A percentile compares a stretch with the other conserved stretches of the same genome.
Conservation (phyloP, 2,888 invertebrate species). For the Volucella inflata region DNA sequence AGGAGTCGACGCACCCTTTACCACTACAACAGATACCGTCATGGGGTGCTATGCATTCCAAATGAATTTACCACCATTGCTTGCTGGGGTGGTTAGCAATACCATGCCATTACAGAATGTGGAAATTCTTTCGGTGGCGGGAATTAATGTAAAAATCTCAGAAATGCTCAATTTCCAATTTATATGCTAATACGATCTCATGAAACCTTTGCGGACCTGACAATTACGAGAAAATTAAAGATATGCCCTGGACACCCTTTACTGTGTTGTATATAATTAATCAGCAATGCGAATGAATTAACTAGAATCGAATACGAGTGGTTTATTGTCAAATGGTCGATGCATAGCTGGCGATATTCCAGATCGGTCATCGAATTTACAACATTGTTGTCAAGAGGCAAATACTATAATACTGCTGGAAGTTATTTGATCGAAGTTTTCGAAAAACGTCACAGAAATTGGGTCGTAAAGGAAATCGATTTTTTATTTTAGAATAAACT, state of each 20-base stretch:
- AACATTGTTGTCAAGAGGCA: no score
- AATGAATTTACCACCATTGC: constrained; percentile 31
- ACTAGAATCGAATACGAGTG: background rate
- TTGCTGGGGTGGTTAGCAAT: constrained; percentile 5
- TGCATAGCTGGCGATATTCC: no score
- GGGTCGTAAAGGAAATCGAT: no score
- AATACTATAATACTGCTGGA: no score
- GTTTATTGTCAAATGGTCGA: no score
- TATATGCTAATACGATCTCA: constrained; percentile 65
- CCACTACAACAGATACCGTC: background rate
- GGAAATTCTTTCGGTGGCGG: constrained; percentile 60
- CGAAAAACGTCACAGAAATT: no score
- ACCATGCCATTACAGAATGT: constrained; percentile 34
- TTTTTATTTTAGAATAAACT: no score
- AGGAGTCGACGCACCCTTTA: background rate
- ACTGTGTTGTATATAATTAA: constrained; percentile 48
- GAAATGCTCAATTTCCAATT: constrained; percentile 70
- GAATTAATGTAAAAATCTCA: constrained; percentile 69
- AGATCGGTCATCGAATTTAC: no score
- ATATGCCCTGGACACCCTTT: constrained; percentile 12
- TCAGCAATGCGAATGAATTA: constrained; percentile 28
- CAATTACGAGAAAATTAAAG: background rate
- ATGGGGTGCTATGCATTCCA: constrained; percentile 38
- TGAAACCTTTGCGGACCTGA: constrained; percentile 58
- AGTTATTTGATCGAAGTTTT: no score